Evolutionary conservation across 2,113 vertebrate species (phyloP), one percentile per base, ranked within the genome.

Genomic region (Pachypanchax playfairii): DNA sequence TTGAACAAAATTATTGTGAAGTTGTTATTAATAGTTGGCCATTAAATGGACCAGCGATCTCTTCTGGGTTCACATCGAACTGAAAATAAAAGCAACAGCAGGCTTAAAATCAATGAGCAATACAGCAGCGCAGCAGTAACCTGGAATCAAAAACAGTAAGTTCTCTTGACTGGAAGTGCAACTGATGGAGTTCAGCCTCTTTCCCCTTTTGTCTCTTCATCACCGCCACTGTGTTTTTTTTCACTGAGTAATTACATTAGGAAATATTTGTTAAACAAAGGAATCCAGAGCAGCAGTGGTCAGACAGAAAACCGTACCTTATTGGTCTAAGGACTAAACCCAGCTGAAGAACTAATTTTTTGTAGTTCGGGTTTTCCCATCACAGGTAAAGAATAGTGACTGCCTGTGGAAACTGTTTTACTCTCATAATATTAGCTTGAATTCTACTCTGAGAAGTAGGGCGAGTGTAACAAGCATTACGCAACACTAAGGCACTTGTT

Each of bases 391-490:
- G 8, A n/a, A 31, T 28, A 25, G 33, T 54, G 65, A 63, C 55
- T 28, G 49, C 36, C 47, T 71, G 36, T 33, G 50, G 35, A 48
- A 59, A 39, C 49, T 48, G 25, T 10, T 70, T 18, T 43, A 52
- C 47, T 54, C 72, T 52, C 33, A 57, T 63, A 66, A 54, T 58
- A 41, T n/a, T 26, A 53, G 25, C 66, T 43, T 29, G 44, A 20
- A n/a, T 47, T 64, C 44, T 43, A 48, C 44, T 10, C 65, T 26
- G 73, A 25, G 11, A 76, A 76, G 55, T 73, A 61, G 74, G 70
- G 31, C 1, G 22, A 29, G 28, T 42, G 65, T 41, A 71, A 67
- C 57, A 18, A 42, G 48, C 8, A 36, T 66, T 67, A 70, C 8
- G 49, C 56, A 79, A 61, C 61, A 51, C 29, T 2, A 33, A 42